Base-by-base conservation (phyloP, 1,140 invertebrate genomes). In the Colletes latitarsis region DNA sequence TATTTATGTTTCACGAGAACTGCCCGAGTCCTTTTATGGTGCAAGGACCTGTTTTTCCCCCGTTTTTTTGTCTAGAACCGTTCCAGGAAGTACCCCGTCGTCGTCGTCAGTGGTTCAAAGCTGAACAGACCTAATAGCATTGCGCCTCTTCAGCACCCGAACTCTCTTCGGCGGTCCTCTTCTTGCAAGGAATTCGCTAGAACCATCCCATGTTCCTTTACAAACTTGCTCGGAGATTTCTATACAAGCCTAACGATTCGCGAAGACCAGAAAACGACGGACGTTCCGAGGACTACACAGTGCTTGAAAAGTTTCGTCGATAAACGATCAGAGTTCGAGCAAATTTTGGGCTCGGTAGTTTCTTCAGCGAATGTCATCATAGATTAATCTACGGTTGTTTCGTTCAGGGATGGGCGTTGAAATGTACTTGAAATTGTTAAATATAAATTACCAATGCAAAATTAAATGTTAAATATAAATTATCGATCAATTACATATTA, bases 51-150 rank as follows among this genome's bases (percentile, higher is more conserved):
- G 60, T 14, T 67, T 74, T 30, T 30, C 30, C 30, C 30, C 30
- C 30, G 30, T 30, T 30, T 30, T n/a, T 60, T 66, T 19, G 63
- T 80, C 70, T 30, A 41, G 17, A 49, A 55, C 15, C 62, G 55
- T 71, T 77, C 75, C 75, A 78, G 14, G 58, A 82, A 77, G 75
- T 82, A 82, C 60, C 80, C 80, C 80, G 64, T 52, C 52, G 60
- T 52, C 52, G 60, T 55, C 41, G 30, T 14, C 12, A 49, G 30
- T 30, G 63, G 17, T 55, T 46, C 19, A 55, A 69, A 53, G 30
- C 60, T 52, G 64, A 64, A 92, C 91, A 89, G 87, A 92, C 91
- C 91, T 92, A 91, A 92, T 92, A 79, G 91, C 91, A 85, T 92
- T 92, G 84, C 89, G 89, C 77, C 91, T 91, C 86, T 88, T 89